Base-by-base conservation (phyloP, 92 coral and sea anemone species). In the Galaxea fascicularis region DNA sequence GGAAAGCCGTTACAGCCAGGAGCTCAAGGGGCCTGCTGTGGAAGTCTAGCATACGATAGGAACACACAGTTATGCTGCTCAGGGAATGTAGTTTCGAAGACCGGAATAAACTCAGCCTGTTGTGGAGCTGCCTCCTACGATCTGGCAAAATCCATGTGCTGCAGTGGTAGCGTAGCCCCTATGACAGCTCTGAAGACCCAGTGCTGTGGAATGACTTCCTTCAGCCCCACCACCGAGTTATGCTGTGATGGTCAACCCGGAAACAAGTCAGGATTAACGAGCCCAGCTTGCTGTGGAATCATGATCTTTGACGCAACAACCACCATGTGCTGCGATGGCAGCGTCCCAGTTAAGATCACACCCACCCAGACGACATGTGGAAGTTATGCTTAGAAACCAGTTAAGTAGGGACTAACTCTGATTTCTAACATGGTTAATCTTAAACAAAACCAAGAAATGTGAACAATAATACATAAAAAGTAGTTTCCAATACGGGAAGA, bases 141-240 rank as follows among this genome's bases (percentile, higher is more conserved):
- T 35, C 7, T 18, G 3, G 18, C 73, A 6, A 31, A 10, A 18
- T 20, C 13, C 3, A 16, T 67, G 51, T 67, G 73, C 25, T 67
- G 73, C 73, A 35, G 51, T 22, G 73, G 73, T 17, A 31, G 0
- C 10, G 51, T 67, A 9, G 73, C 51, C 8, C 0, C 3, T 8
- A 67, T 5, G 73, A 31, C 73, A 29, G 73, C 73, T 16, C 16
- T 20, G 20, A 5, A 0, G 26, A 31, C 49, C 25, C 73, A 31
- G 11, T 67, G 73, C 51, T 67, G 73, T 67, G 73, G 73, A 67
- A 14, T 76, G 71, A 39, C 86, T 66, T 63, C 89, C 77, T 63
- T 79, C 84, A 29, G 81, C 89, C 26, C 95, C 89, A 18, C 51
- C 14, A 67, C 73, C 24, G 12, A 67, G 12, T 4, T 67, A 12